Evolutionary conservation across 2,113 vertebrate species (phyloP), one percentile per base, ranked within the genome.

Genomic region (Peromyscus maniculatus): DNA sequence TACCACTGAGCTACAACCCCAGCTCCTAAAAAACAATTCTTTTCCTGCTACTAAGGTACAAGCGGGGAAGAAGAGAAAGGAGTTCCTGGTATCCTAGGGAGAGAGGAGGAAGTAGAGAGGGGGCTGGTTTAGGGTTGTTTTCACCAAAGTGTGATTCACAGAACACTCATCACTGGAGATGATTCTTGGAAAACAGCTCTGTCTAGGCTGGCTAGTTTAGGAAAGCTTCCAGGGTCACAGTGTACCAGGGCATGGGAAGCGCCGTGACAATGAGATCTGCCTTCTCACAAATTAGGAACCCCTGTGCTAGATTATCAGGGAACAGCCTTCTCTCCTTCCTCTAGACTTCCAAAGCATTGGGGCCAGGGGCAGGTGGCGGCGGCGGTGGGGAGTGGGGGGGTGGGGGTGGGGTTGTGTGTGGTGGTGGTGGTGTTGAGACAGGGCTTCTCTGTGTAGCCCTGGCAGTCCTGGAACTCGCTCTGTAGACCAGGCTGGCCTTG

Each of bases 171-270:
- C 82, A 43, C 74, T 66, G 72, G 39, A 93, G 83, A 91, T 13
- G 28, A 57, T 87, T 93, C 87, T 96, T 96, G 22, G 92, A 83
- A 97, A 93, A 84, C 9, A 36, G 36, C n/a, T 72, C 46, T 49
- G 39, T 49, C 55, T 69, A 84, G 71, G 72, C 46, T 39, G 71
- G 72, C 46, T 49, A 87, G 90, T 46, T 87, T 36, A 59, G 94
- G 83, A 82, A 91, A 31, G 49, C 82, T 57, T 78, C 36, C 66
- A 33, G 43, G n/a, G 55, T 80, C 46, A 6, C 16, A 26, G 21
- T 5, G 39, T 19, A 13, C 33, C 0, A 0, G 36, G 3, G 52
- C 22, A 57, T 57, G 43, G 75, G 91, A 62, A 31, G 15, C 21
- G 55, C 90, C 90, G 13, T 2, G 59, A 57, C 82, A 62, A 69